Percentiles rank a stretch among this genome's conserved stretches.
phyloP scores from a whole-genome alignment of 2,888 invertebrate genomes.

The Drosophila demipolita region DNA sequence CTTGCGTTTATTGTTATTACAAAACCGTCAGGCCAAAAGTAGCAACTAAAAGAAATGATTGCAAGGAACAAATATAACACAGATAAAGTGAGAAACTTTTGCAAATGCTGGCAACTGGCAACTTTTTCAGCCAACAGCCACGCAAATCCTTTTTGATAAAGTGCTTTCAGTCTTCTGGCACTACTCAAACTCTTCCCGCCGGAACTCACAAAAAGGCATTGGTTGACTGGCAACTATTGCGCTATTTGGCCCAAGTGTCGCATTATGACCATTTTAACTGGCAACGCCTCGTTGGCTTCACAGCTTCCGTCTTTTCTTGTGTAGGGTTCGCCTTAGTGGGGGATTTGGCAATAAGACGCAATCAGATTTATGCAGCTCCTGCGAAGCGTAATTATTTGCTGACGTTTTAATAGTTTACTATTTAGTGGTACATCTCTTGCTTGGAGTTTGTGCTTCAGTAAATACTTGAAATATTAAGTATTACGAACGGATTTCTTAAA shows the following conservation, averaged over 20 bases:
- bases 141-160: constrained; percentile 79
- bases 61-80: constrained; percentile 8
- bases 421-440: constrained; percentile 35
- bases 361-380: constrained; percentile 69
- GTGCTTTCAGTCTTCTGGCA: constrained; percentile 64
- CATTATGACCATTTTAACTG: constrained; percentile 64
- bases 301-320: constrained; percentile 47
- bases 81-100: constrained; percentile 19
- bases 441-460: constrained; percentile 12
- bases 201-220: constrained; percentile 25
- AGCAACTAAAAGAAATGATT: constrained; percentile 32
- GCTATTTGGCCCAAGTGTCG: constrained; percentile 60
- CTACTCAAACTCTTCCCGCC: constrained; percentile 19
- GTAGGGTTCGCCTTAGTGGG: constrained; percentile 64
- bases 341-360: constrained; percentile 69
- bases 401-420: constrained; percentile 75
- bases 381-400: constrained; percentile 76
- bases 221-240: constrained; percentile 41
- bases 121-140: constrained; percentile 35
- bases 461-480: constrained; percentile 10
- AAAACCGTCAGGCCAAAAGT: constrained; percentile 64
- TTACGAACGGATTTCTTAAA: constrained; percentile 1
- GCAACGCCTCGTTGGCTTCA: constrained; percentile 56
- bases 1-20: constrained; percentile 75
- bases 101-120: constrained; percentile 45